Evolutionary conservation across 1,140 invertebrate species (phyloP).

Genomic region (Daktulosphaira vitifoliae): DNA sequence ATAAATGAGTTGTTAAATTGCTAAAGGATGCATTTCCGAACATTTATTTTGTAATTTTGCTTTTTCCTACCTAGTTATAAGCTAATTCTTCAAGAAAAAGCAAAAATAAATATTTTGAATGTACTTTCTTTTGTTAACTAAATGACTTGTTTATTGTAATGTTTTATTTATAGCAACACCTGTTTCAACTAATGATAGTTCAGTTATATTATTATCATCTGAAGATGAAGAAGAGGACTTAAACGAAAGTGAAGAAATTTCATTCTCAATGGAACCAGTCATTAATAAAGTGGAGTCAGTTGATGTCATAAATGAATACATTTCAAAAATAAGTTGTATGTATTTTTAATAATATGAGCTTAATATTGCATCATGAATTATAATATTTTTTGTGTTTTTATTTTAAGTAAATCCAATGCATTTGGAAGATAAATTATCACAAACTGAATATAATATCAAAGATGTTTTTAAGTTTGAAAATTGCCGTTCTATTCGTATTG

Average conservation of each 20-base stretch:
- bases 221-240: slow-evolving; percentile 2
- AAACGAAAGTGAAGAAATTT: neutral
- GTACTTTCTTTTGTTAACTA: no score
- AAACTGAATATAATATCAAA: slow-evolving; percentile 57
- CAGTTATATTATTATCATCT: neutral
- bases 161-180: neutral
- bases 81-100: no score
- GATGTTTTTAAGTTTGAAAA: slow-evolving; percentile 69
- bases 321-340: neutral
- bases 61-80: no score
- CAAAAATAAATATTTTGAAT: no score
- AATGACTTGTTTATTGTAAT: no score
- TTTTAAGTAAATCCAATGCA: neutral
- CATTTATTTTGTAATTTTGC: no score
- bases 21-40: no score
- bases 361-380: no score
- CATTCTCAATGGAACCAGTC: neutral
- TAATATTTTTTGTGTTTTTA: neutral
- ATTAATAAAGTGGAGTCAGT: neutral
- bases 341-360: no score
- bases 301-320: neutral
- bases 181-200: neutral
- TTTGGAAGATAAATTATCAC: slow-evolving; percentile 36
- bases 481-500: slow-evolving; percentile 50
- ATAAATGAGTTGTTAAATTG: no score